Evolutionary conservation across 2,113 vertebrate species (phyloP).

Genomic region (Onychostruthus taczanowskii): DNA sequence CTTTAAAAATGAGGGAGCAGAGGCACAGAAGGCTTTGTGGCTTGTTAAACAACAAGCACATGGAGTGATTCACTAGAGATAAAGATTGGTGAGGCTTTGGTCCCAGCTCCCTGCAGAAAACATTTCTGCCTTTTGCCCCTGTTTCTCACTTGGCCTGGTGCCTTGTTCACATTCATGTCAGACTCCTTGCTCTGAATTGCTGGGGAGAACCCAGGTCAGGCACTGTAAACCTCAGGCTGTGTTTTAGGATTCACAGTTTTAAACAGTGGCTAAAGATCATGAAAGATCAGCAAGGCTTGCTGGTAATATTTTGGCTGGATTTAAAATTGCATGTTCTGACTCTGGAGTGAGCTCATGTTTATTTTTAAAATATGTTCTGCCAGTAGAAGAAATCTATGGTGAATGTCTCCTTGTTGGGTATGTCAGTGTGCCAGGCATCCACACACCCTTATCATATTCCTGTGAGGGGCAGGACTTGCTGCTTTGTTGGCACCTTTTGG

Average conservation of each 20-base stretch:
- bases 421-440: background rate
- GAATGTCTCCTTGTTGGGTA: constrained; percentile 44
- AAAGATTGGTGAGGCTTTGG: background rate
- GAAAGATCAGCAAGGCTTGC: background rate
- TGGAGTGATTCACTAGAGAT: background rate
- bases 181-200: background rate
- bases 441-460: background rate
- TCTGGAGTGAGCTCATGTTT: constrained; percentile 43
- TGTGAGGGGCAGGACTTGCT: background rate
- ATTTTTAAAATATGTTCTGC: constrained; percentile 30
- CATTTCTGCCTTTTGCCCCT: background rate
- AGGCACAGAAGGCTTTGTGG: background rate
- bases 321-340: constrained; percentile 20
- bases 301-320: constrained; percentile 22
- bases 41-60: background rate
- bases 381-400: constrained; percentile 23
- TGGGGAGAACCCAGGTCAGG: background rate
- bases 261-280: background rate
- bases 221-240: background rate
- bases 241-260: background rate
- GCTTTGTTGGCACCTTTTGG: background rate
- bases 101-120: background rate
- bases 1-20: background rate
- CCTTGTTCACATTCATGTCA: background rate
- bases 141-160: background rate